Evolutionary conservation across 2,888 invertebrate genomes (phyloP).

Genomic region (Orthonevra nobilis): DNA sequence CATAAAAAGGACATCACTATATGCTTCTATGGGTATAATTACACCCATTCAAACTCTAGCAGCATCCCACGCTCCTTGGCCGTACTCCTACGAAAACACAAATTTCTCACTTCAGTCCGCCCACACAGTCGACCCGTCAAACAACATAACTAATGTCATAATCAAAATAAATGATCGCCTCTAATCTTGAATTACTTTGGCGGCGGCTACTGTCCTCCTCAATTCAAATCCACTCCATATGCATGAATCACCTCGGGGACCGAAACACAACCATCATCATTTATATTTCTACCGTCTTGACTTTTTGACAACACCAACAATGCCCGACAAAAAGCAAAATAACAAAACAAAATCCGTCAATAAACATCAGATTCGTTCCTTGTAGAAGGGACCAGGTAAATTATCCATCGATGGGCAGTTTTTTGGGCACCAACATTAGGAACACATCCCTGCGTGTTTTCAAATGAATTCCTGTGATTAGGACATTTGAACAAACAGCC

Average conservation of each 20-base stretch:
- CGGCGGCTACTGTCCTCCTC: conserved; percentile 58
- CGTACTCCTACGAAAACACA: background rate
- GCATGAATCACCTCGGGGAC: conserved; percentile 39
- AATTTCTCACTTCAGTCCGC: conserved; percentile 9
- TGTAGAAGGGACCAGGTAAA: conserved; percentile 41
- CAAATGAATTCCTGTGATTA: conserved; percentile 61
- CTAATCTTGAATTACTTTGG: conserved; percentile 48
- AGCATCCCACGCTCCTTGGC: conserved; percentile 8
- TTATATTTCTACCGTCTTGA: conserved; percentile 50
- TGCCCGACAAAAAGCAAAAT: conserved; percentile 24
- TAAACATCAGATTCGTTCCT: conserved; percentile 49
- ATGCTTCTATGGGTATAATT: too few relatives aligned
- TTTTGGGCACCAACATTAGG: background rate
- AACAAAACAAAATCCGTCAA: conserved; percentile 27
- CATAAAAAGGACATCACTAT: too few relatives aligned
- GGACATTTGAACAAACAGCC: conserved; percentile 57
- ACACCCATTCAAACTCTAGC: too few relatives aligned
- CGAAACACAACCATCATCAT: conserved; percentile 32
- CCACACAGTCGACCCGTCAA: conserved; percentile 22
- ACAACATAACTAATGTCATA: conserved; percentile 55
- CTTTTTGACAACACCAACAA: conserved; percentile 56
- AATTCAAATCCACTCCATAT: conserved; percentile 5
- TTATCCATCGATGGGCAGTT: conserved; percentile 25
- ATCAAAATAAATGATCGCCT: conserved; percentile 50
- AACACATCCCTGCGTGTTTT: conserved; percentile 57